These are phyloP conservation scores for Bombus superbus DNA, from an alignment of 1,140 invertebrate genomes.

Conservation along the genomic window DNA sequence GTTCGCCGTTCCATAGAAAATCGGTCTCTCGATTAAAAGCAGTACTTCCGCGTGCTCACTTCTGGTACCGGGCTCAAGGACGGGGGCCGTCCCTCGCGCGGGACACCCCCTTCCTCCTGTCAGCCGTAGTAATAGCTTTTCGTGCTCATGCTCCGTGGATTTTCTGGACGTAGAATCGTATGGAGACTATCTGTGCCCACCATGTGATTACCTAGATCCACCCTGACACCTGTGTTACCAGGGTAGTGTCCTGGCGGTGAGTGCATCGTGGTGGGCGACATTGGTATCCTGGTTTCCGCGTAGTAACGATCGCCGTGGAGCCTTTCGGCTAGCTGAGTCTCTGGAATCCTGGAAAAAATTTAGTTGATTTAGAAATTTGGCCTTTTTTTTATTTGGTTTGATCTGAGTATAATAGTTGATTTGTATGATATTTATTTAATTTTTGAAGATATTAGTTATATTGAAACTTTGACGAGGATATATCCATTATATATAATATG, in stretches of 20 bases:
- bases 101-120: conserved; percentile 82
- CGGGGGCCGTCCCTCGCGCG: conserved; percentile 78
- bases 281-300: conserved; percentile 76
- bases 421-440: background rate
- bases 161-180: conserved; percentile 78
- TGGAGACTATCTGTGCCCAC: conserved; percentile 80
- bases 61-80: conserved; percentile 80
- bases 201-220: conserved; percentile 82
- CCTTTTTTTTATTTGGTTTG: background rate
- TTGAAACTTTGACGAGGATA: background rate
- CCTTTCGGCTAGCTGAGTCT: conserved; percentile 78
- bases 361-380: background rate
- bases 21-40: conserved; percentile 74
- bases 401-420: background rate
- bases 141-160: conserved; percentile 82
- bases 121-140: conserved; percentile 86
- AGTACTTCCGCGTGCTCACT: conserved; percentile 80
- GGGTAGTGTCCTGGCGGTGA: conserved; percentile 45
- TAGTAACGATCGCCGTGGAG: conserved; percentile 79
- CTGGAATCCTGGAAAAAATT: conserved; percentile 72
- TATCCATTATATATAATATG: too few species aligned
- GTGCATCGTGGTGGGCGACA: conserved; percentile 69
- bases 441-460: background rate
- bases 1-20: background rate
- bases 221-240: conserved; percentile 69